Percentiles rank a stretch among this genome's conserved stretches.
phyloP scores from a whole-genome alignment of 2,888 invertebrate species.

The Lasioglossum zephyrum region DNA sequence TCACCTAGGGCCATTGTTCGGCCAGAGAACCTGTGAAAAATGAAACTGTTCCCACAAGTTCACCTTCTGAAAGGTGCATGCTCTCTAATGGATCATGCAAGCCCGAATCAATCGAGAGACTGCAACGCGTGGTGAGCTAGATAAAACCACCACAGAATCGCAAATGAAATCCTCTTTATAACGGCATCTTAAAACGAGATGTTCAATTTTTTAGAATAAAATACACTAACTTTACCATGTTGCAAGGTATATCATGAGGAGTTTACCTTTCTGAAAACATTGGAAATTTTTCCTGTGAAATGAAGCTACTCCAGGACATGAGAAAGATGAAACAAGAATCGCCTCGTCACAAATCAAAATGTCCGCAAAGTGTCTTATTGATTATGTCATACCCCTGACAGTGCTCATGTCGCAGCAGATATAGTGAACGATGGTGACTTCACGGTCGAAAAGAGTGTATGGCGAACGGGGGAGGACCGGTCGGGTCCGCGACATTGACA shows the following conservation, averaged over 20 bases:
- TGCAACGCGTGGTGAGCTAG: background rate
- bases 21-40: background rate
- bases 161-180: too few relatives aligned
- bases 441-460: background rate
- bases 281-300: background rate
- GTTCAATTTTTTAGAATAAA: too few relatives aligned
- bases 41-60: background rate
- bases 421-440: background rate
- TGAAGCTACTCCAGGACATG: too few relatives aligned
- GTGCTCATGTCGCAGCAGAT: background rate
- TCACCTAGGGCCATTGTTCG: constrained; percentile 29
- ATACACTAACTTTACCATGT: too few relatives aligned
- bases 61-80: background rate
- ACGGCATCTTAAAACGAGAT: too few relatives aligned
- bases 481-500: constrained; percentile 57
- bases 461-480: constrained; percentile 9
- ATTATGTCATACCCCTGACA: constrained; percentile 19
- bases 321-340: background rate
- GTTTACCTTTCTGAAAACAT: background rate
- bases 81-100: background rate
- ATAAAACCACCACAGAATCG: background rate
- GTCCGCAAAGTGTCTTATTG: background rate
- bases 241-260: too few relatives aligned
- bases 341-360: background rate
- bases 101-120: background rate